A percentile compares a stretch with the other conserved stretches of the same genome.
Evolutionary conservation across 2,797 vertebrate genomes (phyloP).

Genomic region (Amblyraja radiata): DNA sequence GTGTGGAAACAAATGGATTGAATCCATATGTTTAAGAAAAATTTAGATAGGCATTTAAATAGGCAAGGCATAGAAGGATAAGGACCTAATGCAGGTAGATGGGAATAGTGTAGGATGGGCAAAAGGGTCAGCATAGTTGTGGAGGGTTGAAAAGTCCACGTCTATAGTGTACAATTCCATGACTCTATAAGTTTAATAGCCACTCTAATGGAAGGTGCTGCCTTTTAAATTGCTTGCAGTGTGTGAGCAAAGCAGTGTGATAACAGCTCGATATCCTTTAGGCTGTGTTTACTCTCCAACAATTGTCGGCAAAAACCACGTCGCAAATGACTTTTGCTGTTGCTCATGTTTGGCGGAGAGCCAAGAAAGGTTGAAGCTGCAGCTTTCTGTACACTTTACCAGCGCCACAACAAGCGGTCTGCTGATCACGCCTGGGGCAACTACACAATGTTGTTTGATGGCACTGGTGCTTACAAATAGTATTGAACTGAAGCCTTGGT

Average conservation of each 20-base stretch:
- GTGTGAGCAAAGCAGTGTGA: background rate
- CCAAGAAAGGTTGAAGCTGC: background rate
- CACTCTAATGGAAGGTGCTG: background rate
- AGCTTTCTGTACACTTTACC: background rate
- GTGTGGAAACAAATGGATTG: too few species aligned
- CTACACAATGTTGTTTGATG: background rate
- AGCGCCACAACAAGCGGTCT: background rate
- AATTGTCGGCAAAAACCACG: background rate
- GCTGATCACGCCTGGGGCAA: background rate
- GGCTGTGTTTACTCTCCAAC: background rate
- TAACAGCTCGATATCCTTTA: background rate
- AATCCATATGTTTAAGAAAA: too few species aligned
- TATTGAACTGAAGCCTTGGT: background rate
- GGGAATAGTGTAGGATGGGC: too few species aligned
- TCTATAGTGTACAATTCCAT: too few species aligned
- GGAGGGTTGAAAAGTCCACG: too few species aligned
- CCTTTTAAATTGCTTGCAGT: background rate
- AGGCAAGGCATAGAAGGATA: too few species aligned
- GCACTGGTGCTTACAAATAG: background rate
- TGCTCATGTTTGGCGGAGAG: background rate
- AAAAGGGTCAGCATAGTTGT: too few species aligned
- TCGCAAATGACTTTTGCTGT: too few species aligned
- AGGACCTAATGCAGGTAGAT: too few species aligned
- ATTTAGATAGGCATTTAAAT: too few species aligned
- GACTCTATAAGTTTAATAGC: too few species aligned